Percentiles rank a stretch among this genome's conserved stretches.
Conservation (phyloP, 2,888 invertebrate genomes). For the Eupithecia subumbrata region DNA sequence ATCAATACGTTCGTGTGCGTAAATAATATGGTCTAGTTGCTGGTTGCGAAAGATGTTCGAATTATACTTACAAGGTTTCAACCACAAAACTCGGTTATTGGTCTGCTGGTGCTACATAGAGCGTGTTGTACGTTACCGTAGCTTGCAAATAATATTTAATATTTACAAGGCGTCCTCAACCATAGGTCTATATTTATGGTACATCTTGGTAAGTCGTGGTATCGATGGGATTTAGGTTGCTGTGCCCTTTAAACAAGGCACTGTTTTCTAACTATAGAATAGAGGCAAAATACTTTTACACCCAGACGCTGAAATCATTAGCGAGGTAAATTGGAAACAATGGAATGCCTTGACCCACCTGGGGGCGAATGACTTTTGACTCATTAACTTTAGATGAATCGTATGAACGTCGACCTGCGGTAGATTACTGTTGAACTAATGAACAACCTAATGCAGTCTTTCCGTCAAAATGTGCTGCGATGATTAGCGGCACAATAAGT, state of each 20-base stretch:
- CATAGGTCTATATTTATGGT: not conserved
- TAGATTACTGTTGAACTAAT: not conserved
- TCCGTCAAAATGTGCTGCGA: not conserved
- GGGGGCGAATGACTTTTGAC: slow-evolving; percentile 37
- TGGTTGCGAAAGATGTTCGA: slow-evolving; percentile 39
- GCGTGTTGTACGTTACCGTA: not conserved
- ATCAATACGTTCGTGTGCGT: slow-evolving; percentile 38
- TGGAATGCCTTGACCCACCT: slow-evolving; percentile 39
- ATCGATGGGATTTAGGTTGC: not conserved
- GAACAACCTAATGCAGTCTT: not conserved
- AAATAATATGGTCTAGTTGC: slow-evolving; percentile 43
- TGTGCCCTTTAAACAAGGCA: not conserved
- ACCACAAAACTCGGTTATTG: slow-evolving; percentile 18
- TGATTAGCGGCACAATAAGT: not conserved
- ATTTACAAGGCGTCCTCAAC: not conserved
- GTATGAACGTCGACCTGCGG: not conserved
- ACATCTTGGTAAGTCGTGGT: not conserved
- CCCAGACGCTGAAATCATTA: slow-evolving; percentile 31
- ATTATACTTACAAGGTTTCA: slow-evolving; percentile 30
- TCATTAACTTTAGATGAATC: slow-evolving; percentile 23
- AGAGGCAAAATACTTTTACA: slow-evolving; percentile 21
- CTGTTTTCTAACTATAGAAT: not conserved
- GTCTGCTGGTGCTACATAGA: slow-evolving; percentile 4
- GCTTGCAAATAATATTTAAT: not conserved
- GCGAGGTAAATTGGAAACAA: slow-evolving; percentile 43